A percentile compares a stretch with the other conserved stretches of the same genome.
These are phyloP conservation scores for Zeugodacus cucurbitae DNA, from an alignment of 1,140 invertebrate species.

Conservation along the genomic window DNA sequence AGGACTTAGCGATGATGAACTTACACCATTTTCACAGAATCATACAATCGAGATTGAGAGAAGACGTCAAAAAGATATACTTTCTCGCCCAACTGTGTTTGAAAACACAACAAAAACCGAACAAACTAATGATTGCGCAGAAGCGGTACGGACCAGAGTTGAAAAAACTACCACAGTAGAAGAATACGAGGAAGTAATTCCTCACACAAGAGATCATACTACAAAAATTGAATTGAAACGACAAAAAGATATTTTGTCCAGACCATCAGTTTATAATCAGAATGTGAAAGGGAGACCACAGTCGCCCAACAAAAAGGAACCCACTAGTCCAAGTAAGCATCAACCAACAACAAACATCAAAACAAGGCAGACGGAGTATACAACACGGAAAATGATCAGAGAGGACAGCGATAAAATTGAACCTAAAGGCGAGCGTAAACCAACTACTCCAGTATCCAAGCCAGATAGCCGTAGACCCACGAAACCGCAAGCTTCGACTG, in stretches of 20 bases:
- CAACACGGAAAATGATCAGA: neutral
- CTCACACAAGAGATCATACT: constrained; percentile 57
- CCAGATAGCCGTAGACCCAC: constrained; percentile 51
- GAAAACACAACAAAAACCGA: constrained; percentile 48
- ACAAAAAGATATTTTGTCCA: constrained; percentile 67
- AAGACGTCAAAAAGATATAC: constrained; percentile 62
- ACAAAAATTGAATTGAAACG: constrained; percentile 57
- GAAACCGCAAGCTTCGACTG: constrained; percentile 43
- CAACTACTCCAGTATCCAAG: neutral
- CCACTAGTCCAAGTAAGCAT: neutral
- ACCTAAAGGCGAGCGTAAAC: neutral
- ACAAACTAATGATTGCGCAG: constrained; percentile 17
- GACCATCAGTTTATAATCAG: constrained; percentile 66
- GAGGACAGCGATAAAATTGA: neutral
- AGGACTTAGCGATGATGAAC: neutral
- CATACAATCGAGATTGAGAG: constrained; percentile 36
- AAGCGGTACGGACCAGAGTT: constrained; percentile 38
- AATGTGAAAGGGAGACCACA: constrained; percentile 18
- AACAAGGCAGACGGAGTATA: neutral
- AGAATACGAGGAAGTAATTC: constrained; percentile 49
- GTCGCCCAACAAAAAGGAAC: constrained; percentile 15
- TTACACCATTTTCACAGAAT: constrained; percentile 51
- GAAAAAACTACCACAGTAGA: neutral
- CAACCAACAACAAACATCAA: neutral
- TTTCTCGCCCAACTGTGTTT: constrained; percentile 64